These are phyloP conservation scores for Nothoprocta perdicaria DNA, from an alignment of 2,113 vertebrate species.

Conservation along the genomic window DNA sequence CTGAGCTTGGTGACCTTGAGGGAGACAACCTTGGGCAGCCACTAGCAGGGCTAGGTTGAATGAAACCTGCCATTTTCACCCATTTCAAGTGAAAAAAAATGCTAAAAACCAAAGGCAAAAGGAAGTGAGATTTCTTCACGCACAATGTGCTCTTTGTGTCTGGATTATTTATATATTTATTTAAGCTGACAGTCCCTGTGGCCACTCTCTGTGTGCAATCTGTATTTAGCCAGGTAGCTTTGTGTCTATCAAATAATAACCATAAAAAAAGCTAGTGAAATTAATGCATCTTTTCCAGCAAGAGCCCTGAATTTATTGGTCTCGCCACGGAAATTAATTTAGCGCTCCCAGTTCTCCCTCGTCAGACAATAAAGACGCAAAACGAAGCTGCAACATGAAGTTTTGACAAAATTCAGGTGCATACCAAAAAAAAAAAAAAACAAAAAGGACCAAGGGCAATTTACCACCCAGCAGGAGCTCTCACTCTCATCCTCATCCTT, in stretches of 20 bases:
- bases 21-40: neutral
- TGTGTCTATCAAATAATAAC: constrained; percentile 7
- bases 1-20: neutral
- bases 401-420: constrained; percentile 32
- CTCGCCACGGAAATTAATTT: constrained; percentile 48
- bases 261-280: constrained; percentile 21
- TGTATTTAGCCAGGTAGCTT: constrained; percentile 43
- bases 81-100: neutral
- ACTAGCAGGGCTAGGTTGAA: neutral
- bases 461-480: neutral
- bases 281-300: constrained; percentile 40
- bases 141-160: neutral
- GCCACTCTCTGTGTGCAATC: neutral
- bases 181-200: neutral
- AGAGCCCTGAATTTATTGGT: constrained; percentile 49
- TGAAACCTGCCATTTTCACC: neutral
- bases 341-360: constrained; percentile 45
- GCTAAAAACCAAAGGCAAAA: constrained; percentile 2
- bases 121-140: neutral
- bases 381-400: constrained; percentile 22
- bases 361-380: constrained; percentile 29
- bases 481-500: neutral
- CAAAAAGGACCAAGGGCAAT: neutral
- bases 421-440: neutral
- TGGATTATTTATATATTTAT: neutral